Conservation (phyloP, 2,797 vertebrate genomes). For the Neopelma chrysocephalum region DNA sequence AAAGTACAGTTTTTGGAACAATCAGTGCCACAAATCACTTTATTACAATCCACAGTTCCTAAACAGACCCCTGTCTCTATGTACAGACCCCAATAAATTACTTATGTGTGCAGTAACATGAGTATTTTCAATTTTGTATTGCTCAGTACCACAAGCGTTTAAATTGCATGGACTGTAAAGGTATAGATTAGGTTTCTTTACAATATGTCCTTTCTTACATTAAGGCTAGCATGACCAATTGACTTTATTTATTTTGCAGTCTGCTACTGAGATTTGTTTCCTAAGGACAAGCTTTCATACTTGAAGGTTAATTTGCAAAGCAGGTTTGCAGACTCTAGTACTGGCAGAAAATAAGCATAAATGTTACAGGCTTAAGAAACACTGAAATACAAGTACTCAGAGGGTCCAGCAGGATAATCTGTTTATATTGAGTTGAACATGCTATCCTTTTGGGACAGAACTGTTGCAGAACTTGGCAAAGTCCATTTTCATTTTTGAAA, state of each 20-base stretch:
- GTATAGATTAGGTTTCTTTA: conserved; percentile 50
- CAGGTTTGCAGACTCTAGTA: conserved; percentile 57
- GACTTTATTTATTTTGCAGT: conserved; percentile 41
- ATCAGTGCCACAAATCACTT: neutral
- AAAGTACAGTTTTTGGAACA: neutral
- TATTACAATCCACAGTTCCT: neutral
- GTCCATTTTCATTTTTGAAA: conserved; percentile 67
- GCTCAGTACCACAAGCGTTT: conserved; percentile 30
- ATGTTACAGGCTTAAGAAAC: conserved; percentile 66
- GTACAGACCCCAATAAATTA: neutral
- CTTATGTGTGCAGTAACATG: neutral
- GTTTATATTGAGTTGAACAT: conserved; percentile 78
- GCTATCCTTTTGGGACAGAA: conserved; percentile 74
- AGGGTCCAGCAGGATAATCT: conserved; percentile 70
- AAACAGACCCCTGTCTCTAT: neutral
- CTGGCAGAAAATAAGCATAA: conserved; percentile 70
- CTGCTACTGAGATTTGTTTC: conserved; percentile 57
- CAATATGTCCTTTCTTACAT: conserved; percentile 25
- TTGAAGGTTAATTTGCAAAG: conserved; percentile 62
- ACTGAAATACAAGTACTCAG: conserved; percentile 70
- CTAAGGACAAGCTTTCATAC: conserved; percentile 40
- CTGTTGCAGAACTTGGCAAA: conserved; percentile 75
- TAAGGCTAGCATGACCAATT: conserved; percentile 40
- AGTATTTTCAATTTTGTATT: conserved; percentile 3
- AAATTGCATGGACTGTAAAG: conserved; percentile 40